A percentile compares a stretch with the other conserved stretches of the same genome.
Conservation (phyloP, 1,140 invertebrate species). For the Piezodorus guildinii region DNA sequence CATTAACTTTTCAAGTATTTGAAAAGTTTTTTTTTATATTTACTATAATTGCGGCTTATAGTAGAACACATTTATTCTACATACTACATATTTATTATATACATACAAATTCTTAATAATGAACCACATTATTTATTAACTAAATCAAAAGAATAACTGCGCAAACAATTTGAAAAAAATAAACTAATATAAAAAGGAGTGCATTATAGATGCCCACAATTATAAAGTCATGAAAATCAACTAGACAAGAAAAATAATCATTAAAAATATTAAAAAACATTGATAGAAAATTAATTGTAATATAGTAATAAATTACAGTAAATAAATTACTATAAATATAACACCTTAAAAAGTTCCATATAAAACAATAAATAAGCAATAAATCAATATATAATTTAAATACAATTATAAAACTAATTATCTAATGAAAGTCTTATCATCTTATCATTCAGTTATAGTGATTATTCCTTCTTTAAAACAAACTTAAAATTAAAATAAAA, state of each 20-base stretch:
- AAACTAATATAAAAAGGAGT: background rate
- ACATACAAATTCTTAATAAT: background rate
- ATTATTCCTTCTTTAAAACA: background rate
- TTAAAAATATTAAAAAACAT: background rate
- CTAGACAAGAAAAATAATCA: background rate
- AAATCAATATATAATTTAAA: slow-evolving; percentile 6
- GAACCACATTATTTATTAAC: slow-evolving; percentile 2
- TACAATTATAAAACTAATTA: slow-evolving; percentile 2
- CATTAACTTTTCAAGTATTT: slow-evolving; percentile 5
- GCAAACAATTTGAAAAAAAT: background rate
- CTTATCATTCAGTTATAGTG: background rate
- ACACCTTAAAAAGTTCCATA: background rate
- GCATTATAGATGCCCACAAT: background rate
- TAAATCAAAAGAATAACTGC: background rate
- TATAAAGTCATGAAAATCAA: background rate
- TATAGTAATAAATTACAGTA: no score
- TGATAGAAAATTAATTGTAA: background rate
- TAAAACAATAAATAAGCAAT: slow-evolving; percentile 9
- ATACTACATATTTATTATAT: slow-evolving; percentile 8
- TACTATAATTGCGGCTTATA: slow-evolving; percentile 12
- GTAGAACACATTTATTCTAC: slow-evolving; percentile 23
- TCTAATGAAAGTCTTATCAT: slow-evolving; percentile 1
- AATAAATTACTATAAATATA: no score
- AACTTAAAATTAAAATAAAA: background rate
- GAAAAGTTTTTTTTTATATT: background rate